These are phyloP conservation scores for Pygoscelis antarcticus DNA, from an alignment of 2,113 vertebrate species.

Conservation along the genomic window DNA sequence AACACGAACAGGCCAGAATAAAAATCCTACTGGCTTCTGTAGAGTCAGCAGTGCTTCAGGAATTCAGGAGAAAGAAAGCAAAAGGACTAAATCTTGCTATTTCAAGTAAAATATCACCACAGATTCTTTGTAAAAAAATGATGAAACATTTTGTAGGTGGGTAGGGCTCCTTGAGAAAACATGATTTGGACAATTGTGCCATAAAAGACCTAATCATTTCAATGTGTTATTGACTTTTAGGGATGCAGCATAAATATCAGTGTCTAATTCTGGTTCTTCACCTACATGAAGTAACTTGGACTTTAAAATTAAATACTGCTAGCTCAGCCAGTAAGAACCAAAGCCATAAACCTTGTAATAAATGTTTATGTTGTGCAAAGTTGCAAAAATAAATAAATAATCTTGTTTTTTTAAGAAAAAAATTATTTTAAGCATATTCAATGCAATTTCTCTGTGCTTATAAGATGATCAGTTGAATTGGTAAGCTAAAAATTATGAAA, in stretches of 20 bases:
- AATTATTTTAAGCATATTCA: not conserved
- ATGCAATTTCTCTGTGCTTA: not conserved
- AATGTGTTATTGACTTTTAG: not conserved
- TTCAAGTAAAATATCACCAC: not conserved
- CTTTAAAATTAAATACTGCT: not conserved
- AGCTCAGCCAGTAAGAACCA: not conserved
- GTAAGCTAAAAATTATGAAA: not conserved
- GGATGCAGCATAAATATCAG: not conserved
- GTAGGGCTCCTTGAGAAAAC: not conserved
- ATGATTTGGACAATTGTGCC: not conserved
- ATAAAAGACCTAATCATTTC: not conserved
- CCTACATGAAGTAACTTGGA: not conserved
- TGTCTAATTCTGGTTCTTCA: not conserved
- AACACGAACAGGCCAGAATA: not conserved
- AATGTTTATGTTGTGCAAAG: not conserved
- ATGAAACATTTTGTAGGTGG: not conserved
- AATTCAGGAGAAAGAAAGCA: not conserved
- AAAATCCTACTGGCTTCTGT: not conserved
- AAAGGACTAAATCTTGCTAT: not conserved
- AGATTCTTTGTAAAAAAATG: not conserved
- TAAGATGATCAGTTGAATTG: not conserved
- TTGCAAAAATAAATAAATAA: not conserved
- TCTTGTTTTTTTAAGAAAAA: not conserved
- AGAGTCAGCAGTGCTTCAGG: not conserved
- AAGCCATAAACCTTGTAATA: not conserved